These are phyloP conservation scores for Dicyrtoma fusca DNA, from an alignment of 2,888 invertebrate species.

Conservation along the genomic window DNA sequence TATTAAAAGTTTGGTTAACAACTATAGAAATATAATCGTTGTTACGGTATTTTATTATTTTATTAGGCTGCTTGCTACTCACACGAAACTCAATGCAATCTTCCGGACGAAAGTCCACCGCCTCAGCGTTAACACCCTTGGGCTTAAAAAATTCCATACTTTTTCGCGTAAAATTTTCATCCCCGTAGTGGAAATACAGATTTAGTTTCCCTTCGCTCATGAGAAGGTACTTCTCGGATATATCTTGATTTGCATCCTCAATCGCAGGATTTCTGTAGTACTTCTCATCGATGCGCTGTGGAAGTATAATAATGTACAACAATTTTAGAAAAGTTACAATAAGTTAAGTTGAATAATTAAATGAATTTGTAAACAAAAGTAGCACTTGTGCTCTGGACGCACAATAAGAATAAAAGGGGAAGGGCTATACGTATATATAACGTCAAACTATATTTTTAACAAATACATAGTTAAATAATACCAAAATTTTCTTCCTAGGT, in stretches of 20 bases:
- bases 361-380: too few relatives aligned
- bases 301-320: conserved; percentile 8
- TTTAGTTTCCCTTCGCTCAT: conserved; percentile 47
- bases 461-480: too few relatives aligned
- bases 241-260: conserved; percentile 42
- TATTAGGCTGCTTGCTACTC: too few relatives aligned
- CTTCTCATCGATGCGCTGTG: conserved; percentile 50
- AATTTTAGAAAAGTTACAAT: too few relatives aligned
- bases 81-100: conserved; percentile 46
- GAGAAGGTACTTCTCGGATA: conserved; percentile 52
- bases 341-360: too few relatives aligned
- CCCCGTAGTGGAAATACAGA: conserved; percentile 50
- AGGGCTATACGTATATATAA: too few relatives aligned
- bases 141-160: conserved; percentile 52
- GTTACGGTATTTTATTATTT: too few relatives aligned
- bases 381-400: too few relatives aligned
- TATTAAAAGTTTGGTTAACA: not conserved
- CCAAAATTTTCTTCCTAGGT: conserved; percentile 45
- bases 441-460: too few relatives aligned
- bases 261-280: conserved; percentile 43
- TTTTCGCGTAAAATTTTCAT: conserved; percentile 48
- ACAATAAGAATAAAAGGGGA: too few relatives aligned
- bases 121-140: conserved; percentile 37
- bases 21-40: too few relatives aligned
- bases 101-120: conserved; percentile 47